phyloP scores from a whole-genome alignment of 2,113 vertebrate genomes.

The Irena cyanogastra region DNA sequence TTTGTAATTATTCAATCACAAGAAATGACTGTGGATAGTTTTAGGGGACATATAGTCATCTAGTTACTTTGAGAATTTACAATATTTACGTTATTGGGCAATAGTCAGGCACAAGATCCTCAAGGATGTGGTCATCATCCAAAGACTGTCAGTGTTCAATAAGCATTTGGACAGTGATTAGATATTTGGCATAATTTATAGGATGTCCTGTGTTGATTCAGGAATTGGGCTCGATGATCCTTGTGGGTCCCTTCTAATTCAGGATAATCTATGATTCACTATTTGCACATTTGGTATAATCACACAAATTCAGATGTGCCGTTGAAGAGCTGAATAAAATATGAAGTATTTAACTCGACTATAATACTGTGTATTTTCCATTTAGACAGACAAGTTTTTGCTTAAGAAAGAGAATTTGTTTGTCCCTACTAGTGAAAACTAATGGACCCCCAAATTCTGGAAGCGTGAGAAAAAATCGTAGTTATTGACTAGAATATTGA shows the following conservation, averaged over 20 bases:
- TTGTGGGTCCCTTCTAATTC: background rate
- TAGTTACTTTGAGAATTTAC: background rate
- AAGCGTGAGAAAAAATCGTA: background rate
- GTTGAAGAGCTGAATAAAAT: background rate
- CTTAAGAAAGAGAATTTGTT: background rate
- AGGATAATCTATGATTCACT: background rate
- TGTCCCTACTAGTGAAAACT: background rate
- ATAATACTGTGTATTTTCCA: background rate
- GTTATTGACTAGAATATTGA: background rate
- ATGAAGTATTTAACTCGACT: background rate
- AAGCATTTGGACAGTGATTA: background rate
- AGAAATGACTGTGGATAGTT: background rate
- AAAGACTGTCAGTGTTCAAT: background rate
- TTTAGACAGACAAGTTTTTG: background rate
- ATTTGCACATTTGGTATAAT: background rate
- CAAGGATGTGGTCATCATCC: background rate
- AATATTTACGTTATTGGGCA: background rate
- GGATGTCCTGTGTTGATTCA: background rate
- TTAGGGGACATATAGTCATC: background rate
- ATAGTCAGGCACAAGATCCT: background rate
- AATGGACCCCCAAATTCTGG: background rate
- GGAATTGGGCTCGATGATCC: background rate
- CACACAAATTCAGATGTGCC: background rate
- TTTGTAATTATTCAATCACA: background rate
- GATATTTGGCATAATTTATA: background rate